Evolutionary conservation across 2,113 vertebrate genomes (phyloP).

Genomic region (Phrynosoma platyrhinos): DNA sequence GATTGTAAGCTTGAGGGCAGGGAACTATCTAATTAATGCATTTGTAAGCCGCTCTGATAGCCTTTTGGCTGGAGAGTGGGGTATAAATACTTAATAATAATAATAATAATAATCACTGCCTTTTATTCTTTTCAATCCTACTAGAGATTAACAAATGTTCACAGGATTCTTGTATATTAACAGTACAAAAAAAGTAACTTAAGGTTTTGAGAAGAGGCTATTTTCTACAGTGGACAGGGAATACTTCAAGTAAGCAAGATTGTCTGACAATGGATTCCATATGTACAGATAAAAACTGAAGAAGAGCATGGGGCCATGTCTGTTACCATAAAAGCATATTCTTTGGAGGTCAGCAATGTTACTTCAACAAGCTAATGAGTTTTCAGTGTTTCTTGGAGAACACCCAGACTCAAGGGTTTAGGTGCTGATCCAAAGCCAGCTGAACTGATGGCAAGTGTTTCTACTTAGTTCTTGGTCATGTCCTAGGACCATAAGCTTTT

Average conservation of each 20-base stretch:
- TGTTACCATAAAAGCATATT: background rate
- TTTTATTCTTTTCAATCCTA: background rate
- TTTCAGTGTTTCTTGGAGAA: background rate
- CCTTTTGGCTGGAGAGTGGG: too few relatives aligned
- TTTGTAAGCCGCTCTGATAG: too few relatives aligned
- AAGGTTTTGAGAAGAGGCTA: too few relatives aligned
- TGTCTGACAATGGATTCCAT: background rate
- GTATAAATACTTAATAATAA: too few relatives aligned
- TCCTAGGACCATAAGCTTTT: background rate
- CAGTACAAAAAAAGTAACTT: background rate
- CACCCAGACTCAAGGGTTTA: accelerated
- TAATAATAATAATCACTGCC: too few relatives aligned
- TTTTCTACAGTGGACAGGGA: background rate
- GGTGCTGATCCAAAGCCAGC: background rate
- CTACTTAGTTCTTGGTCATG: background rate
- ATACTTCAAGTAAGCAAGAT: background rate
- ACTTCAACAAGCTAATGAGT: background rate
- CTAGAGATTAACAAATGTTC: background rate
- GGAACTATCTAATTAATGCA: too few relatives aligned
- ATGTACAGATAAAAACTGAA: background rate
- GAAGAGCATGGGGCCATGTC: background rate
- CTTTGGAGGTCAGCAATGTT: background rate
- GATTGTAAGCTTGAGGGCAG: too few relatives aligned
- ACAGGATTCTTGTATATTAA: background rate
- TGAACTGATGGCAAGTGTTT: background rate